Evolutionary conservation across 1,140 invertebrate species (phyloP).

Genomic region (Zaprionus tsacasi): DNA sequence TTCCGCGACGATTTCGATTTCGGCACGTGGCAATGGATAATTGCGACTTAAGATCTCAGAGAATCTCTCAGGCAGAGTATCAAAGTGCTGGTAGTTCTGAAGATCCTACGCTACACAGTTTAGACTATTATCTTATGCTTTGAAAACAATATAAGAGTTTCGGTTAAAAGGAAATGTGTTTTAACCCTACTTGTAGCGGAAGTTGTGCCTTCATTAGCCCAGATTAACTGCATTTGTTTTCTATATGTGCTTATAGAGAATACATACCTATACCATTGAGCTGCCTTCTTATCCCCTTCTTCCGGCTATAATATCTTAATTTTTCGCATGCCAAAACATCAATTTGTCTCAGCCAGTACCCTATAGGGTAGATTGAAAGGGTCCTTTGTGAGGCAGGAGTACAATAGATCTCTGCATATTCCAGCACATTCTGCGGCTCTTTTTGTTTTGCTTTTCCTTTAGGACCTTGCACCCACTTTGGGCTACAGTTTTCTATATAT

Average conservation of each 20-base stretch:
- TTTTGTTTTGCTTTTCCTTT: not conserved
- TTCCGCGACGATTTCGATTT: slow-evolving; percentile 5
- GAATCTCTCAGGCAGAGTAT: no score
- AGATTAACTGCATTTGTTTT: not conserved
- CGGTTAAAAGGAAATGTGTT: no score
- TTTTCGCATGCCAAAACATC: slow-evolving; percentile 34
- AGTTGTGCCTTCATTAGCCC: not conserved
- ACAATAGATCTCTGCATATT: slow-evolving; percentile 32
- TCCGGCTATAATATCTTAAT: slow-evolving; percentile 51
- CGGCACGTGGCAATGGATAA: slow-evolving; percentile 55
- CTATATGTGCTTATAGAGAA: not conserved
- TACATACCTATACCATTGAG: not conserved
- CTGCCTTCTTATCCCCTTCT: slow-evolving; percentile 2
- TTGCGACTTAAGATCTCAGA: slow-evolving; percentile 23
- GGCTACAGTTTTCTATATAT: not conserved
- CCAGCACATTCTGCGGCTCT: not conserved
- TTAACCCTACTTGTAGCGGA: not conserved
- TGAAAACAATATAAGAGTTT: no score
- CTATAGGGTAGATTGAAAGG: slow-evolving; percentile 11
- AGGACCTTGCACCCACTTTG: slow-evolving; percentile 3
- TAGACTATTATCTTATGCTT: no score
- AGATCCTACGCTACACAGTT: no score
- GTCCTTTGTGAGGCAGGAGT: slow-evolving; percentile 26
- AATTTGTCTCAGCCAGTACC: slow-evolving; percentile 66
- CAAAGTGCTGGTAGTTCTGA: no score